Percentiles rank a stretch among this genome's conserved stretches.
Evolutionary conservation across 2,888 invertebrate species (phyloP).

Genomic region (Cantharis lateralis): DNA sequence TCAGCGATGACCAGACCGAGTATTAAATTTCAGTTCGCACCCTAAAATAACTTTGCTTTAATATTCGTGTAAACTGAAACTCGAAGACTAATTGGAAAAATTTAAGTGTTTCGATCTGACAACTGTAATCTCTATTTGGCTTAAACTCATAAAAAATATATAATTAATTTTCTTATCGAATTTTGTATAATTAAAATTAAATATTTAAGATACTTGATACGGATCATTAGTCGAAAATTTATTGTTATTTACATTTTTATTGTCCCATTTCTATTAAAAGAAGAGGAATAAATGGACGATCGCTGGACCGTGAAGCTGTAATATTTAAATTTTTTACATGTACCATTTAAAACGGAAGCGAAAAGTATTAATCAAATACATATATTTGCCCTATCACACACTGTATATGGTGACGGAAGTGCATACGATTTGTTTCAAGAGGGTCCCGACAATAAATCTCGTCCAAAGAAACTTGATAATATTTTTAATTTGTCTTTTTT

Average conservation of each 20-base stretch:
- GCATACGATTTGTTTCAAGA: neutral
- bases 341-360: neutral
- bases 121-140: neutral
- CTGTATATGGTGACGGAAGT: neutral
- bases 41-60: slow-evolving; percentile 10
- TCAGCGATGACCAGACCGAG: slow-evolving; percentile 16
- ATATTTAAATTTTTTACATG: neutral
- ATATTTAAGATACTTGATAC: neutral
- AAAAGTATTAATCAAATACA: neutral
- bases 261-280: neutral
- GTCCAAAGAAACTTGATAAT: neutral
- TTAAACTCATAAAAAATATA: neutral
- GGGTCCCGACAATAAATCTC: neutral
- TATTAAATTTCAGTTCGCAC: slow-evolving; percentile 25
- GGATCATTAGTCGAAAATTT: neutral
- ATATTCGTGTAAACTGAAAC: neutral
- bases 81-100: neutral
- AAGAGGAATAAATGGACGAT: neutral
- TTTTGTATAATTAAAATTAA: neutral
- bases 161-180: neutral
- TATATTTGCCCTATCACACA: neutral
- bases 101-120: neutral
- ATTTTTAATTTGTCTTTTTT: neutral
- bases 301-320: neutral
- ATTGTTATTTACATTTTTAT: neutral